phyloP scores from a whole-genome alignment of 1,140 invertebrate species.

The Drosophila cardini region DNA sequence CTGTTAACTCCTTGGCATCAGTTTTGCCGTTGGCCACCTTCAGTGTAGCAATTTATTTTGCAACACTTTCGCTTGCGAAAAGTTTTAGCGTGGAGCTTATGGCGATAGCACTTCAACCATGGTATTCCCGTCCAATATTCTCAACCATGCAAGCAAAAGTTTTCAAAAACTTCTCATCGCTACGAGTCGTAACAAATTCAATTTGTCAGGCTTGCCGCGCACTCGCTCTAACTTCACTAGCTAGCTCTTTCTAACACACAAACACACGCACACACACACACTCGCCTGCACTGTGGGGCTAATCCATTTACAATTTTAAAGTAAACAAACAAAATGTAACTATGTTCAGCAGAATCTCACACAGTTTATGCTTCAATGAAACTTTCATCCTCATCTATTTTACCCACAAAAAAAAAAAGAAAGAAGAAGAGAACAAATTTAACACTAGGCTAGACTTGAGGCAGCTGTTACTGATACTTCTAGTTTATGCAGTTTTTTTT shows the following conservation, averaged over 20 bases:
- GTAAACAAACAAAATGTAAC: conserved; percentile 71
- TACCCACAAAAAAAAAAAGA: no score
- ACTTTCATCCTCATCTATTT: conserved; percentile 37
- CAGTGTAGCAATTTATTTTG: conserved; percentile 71
- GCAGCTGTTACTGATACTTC: conserved; percentile 7
- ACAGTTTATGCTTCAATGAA: conserved; percentile 58
- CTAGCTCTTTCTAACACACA: not conserved
- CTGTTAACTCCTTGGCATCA: conserved; percentile 38
- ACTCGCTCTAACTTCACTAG: not conserved
- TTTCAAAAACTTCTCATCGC: conserved; percentile 71
- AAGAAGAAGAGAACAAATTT: not conserved
- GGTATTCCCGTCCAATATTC: conserved; percentile 63
- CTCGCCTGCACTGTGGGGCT: conserved; percentile 53
- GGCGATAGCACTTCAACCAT: conserved; percentile 37
- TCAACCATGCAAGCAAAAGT: conserved; percentile 78
- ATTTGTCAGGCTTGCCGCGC: conserved; percentile 76
- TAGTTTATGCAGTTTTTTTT: conserved; percentile 49
- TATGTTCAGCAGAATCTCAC: conserved; percentile 49
- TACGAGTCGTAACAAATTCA: conserved; percentile 75
- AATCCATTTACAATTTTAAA: conserved; percentile 82
- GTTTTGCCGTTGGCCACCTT: conserved; percentile 47
- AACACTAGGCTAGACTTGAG: conserved; percentile 2
- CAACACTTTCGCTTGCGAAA: conserved; percentile 65
- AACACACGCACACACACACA: not conserved
- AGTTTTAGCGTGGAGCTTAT: conserved; percentile 62